Evolutionary conservation across 1,140 invertebrate genomes (phyloP), one percentile per base, ranked within the genome.

Genomic region (Aphidius ervi): DNA sequence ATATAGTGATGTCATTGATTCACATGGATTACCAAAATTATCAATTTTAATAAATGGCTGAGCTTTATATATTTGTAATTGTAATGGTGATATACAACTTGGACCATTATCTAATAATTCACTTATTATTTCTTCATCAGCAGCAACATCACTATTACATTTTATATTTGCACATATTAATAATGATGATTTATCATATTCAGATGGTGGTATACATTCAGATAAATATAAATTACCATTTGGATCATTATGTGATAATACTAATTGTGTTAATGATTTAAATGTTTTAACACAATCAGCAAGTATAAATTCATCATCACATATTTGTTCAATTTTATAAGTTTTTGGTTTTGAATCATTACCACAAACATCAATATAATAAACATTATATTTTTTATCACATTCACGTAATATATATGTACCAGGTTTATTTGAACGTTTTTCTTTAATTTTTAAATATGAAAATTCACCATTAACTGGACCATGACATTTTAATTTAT

Each of bases 401-500:
- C 91, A 91, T 74, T 94, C 88, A 43, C 93, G 81, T 9, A 95
- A 71, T 65, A 95, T 87, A 74, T 86, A 95, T 70, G 86, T 88
- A 9, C 92, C 92, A 55, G 85, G 79, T 74, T 86, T 84, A 68
- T 90, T 88, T 2, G 82, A 81, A 42, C 88, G 81, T 71, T 92
- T 92, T 62, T 90, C 86, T 73, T 89, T 85, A 43, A 95, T 79
- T 76, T 94, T 94, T 39, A 86, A 81, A 70, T 91, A 89, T 1
- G 92, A 88, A 82, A 94, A 95, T 70, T 87, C 85, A 53, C 86
- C 87, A 10, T 88, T 91, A 62, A 95, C 87, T 58, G 94, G 93
- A 40, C 93, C 93, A 80, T 96, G 93, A 70, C 91, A 94, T 76
- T 88, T 91, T 59, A 90, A 79, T 52, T 81, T 77, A 66, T 87